These are phyloP conservation scores for Monomorium pharaonis DNA, from an alignment of 1,140 invertebrate genomes.

Conservation along the genomic window DNA sequence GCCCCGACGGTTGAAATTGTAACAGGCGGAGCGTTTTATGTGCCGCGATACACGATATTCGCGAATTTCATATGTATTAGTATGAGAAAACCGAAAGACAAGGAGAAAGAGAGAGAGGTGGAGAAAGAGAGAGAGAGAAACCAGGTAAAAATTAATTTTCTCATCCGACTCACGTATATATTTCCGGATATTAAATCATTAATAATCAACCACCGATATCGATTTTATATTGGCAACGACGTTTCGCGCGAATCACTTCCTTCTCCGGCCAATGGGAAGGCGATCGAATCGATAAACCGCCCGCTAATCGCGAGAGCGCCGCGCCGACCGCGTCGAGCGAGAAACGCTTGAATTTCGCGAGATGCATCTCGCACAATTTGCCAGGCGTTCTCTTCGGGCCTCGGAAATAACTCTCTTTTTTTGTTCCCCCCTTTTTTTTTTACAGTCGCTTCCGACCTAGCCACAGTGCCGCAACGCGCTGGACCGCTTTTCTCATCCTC, in stretches of 20 bases:
- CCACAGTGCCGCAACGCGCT: not conserved
- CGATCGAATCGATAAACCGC: slow-evolving; percentile 27
- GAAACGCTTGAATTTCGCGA: slow-evolving; percentile 20
- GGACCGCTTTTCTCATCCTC: slow-evolving; percentile 29
- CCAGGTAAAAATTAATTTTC: slow-evolving; percentile 11
- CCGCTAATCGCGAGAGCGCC: slow-evolving; percentile 22
- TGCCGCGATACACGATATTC: not conserved
- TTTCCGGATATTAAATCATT: not conserved
- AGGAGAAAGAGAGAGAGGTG: not conserved
- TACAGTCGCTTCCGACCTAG: not conserved
- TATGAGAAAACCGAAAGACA: not conserved
- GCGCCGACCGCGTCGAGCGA: not conserved
- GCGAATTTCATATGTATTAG: not conserved
- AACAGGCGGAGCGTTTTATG: not conserved
- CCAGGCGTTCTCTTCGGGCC: not conserved
- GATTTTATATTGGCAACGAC: not conserved
- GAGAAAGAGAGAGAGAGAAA: not conserved
- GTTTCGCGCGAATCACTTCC: slow-evolving; percentile 5
- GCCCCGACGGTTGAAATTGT: slow-evolving; percentile 18
- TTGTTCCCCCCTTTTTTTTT: not conserved
- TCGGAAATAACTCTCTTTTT: slow-evolving; percentile 33
- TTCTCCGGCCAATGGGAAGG: not conserved
- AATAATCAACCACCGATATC: not conserved
- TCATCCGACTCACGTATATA: not conserved
- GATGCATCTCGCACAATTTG: slow-evolving; percentile 42